Percentiles rank a stretch among this genome's conserved stretches.
Conservation (phyloP, 2,888 invertebrate species). For the Chrysodeixis includens region DNA sequence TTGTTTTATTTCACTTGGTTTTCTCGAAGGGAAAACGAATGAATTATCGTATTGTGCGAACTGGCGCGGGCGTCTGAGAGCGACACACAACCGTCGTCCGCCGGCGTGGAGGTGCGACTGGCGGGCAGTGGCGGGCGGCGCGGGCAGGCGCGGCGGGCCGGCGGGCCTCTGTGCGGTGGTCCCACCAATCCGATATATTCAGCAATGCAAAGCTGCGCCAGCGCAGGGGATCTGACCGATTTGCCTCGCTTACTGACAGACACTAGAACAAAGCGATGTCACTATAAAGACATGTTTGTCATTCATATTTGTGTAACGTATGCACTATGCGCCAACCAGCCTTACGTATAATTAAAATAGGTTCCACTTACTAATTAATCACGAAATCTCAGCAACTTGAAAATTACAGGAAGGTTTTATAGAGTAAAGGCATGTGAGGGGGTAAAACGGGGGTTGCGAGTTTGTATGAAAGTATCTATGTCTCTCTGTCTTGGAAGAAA, state of each 20-base stretch:
- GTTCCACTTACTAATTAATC: too few species aligned
- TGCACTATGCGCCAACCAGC: too few species aligned
- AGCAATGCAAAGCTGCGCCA: conserved; percentile 57
- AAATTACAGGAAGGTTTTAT: too few species aligned
- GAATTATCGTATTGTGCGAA: conserved; percentile 70
- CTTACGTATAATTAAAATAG: too few species aligned
- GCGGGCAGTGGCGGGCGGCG: neutral
- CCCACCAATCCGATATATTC: conserved; percentile 62
- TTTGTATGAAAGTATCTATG: too few species aligned
- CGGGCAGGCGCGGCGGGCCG: neutral
- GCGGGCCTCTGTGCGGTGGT: conserved; percentile 64
- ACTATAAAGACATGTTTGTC: conserved; percentile 14
- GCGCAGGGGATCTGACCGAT: conserved; percentile 76
- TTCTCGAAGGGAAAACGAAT: conserved; percentile 83
- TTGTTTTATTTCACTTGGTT: conserved; percentile 81
- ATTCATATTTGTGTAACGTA: neutral
- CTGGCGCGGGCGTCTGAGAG: conserved; percentile 25
- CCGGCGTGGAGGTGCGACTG: conserved; percentile 68
- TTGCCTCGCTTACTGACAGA: conserved; percentile 62
- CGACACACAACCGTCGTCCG: conserved; percentile 25
- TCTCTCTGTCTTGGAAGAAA: too few species aligned
- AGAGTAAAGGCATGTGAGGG: too few species aligned
- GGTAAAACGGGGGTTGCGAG: too few species aligned
- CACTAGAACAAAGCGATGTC: conserved; percentile 61
- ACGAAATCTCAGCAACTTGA: too few species aligned